Evolutionary conservation across 2,797 vertebrate genomes (phyloP), one percentile per base, ranked within the genome.

Genomic region (Oceanodroma leucorhoa): DNA sequence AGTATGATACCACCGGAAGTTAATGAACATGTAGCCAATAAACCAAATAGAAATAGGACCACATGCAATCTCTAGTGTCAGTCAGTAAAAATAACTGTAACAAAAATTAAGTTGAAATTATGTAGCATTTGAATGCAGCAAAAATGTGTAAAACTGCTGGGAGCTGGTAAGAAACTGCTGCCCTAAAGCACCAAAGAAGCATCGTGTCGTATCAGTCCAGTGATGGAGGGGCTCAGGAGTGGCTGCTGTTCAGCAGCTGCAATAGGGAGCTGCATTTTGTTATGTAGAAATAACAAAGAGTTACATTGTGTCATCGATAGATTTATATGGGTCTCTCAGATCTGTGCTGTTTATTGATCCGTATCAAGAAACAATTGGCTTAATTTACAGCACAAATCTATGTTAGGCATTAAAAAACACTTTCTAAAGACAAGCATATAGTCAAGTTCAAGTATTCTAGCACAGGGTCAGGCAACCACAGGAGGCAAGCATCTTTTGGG

Each of bases 151-250:
- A 51, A 87, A 70, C 21, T 82, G 29, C 36, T 5, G 4, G 34
- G 54, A 76, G 24, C 38, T 58, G 81, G 41, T 54, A 30, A 73
- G 62, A 80, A 43, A 4, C 40, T 71, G 55, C 26, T 83, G 36
- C 26, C 40, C n/a, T 40, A 15, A 82, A 84, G 21, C 48, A 45
- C 26, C 26, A 11, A 51, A 40, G 75, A 18, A 80, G 45, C 45
- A 27, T 18, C 0, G 0, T 30, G 57, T 67, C 8, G 0, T n/a
- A 3, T 29, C 67, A 53, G 64, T 4, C 32, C 61, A 43, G 29
- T 16, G 58, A 54, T 60, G 50, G 30, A 76, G 41, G 36, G 46
- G n/a, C 21, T 48, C 38, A 71, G 46, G 62, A 70, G 29, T 8
- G 26, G 50, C 65, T 67, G 26, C 21, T 1, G 1, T 15, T 64